These are phyloP conservation scores for Callinectes sapidus DNA, from an alignment of 2,888 invertebrate genomes.

Conservation along the genomic window DNA sequence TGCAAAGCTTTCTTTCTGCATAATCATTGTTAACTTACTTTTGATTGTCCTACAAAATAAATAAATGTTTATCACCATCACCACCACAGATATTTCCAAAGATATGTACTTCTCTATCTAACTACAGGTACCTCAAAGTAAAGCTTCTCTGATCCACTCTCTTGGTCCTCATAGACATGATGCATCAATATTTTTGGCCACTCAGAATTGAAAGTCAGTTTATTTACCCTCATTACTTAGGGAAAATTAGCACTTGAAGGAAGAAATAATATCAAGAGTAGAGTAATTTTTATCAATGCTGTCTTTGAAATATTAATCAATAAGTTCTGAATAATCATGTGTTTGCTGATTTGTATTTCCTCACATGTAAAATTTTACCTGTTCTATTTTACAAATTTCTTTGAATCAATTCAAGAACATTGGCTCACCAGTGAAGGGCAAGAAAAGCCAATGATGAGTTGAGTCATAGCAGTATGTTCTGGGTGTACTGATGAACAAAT, in stretches of 20 bases:
- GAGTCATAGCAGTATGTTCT: neutral
- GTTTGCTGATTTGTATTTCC: neutral
- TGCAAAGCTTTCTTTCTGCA: conserved; percentile 32
- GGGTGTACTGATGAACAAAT: neutral
- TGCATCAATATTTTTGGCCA: neutral
- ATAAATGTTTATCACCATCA: neutral
- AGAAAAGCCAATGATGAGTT: neutral
- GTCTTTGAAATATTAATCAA: neutral
- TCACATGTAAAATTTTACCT: neutral
- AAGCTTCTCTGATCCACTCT: conserved; percentile 10
- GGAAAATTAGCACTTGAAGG: conserved; percentile 3
- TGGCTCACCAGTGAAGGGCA: neutral
- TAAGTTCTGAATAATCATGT: neutral
- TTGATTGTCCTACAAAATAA: conserved; percentile 32
- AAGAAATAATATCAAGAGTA: neutral
- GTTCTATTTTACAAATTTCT: neutral
- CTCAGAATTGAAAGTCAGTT: neutral
- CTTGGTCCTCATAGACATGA: conserved; percentile 29
- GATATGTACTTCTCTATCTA: conserved; percentile 22
- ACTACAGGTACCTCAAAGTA: conserved; percentile 10
- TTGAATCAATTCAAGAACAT: neutral
- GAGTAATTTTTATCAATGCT: neutral
- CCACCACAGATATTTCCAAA: conserved; percentile 21
- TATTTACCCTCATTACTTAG: neutral
- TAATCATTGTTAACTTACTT: conserved; percentile 24